These are phyloP conservation scores for Meleagris gallopavo DNA, from an alignment of 2,113 vertebrate species.

Conservation along the genomic window DNA sequence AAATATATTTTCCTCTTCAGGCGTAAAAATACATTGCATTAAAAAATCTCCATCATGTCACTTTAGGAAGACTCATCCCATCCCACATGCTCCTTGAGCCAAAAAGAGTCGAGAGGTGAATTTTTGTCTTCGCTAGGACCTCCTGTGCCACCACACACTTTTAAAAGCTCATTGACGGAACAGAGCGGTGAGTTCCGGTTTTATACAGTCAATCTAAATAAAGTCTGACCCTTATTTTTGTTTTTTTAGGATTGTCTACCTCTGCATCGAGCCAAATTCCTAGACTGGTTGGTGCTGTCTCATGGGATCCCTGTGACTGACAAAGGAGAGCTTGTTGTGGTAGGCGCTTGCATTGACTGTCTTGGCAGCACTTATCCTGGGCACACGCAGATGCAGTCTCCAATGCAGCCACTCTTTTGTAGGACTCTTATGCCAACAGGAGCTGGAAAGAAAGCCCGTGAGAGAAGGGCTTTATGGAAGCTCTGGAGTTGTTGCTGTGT, in stretches of 20 bases:
- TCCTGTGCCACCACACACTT: neutral
- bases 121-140: neutral
- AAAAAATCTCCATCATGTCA: neutral
- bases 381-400: neutral
- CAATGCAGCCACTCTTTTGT: neutral
- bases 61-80: neutral
- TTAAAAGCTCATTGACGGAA: neutral
- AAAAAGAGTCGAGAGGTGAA: neutral
- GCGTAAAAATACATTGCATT: neutral
- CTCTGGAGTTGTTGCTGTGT: neutral
- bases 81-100: neutral
- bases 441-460: neutral
- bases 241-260: constrained; percentile 18
- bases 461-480: neutral
- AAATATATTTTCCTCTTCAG: neutral
- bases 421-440: neutral
- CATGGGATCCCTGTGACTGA: constrained; percentile 34
- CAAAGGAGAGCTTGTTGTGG: constrained; percentile 55
- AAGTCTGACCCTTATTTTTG: neutral
- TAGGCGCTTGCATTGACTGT: constrained; percentile 34
- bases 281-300: constrained; percentile 43
- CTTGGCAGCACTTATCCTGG: neutral
- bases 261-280: neutral
- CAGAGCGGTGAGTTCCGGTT: neutral
- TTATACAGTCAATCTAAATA: neutral